Conservation (phyloP, 2,888 invertebrate species). For the Torymus tubicola region DNA sequence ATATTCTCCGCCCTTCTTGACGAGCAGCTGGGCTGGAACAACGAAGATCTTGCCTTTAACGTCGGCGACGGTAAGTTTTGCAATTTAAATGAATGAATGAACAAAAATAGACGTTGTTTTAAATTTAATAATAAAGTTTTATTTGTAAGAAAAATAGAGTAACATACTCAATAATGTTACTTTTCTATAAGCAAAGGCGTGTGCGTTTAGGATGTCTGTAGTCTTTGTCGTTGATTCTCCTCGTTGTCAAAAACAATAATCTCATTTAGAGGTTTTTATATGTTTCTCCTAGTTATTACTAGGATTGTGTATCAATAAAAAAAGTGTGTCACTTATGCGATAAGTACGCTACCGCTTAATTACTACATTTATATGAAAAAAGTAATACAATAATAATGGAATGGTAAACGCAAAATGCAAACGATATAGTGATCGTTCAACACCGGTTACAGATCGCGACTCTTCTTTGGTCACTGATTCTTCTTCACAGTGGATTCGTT, state of each 20-base stretch:
- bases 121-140: slow-evolving; percentile 46
- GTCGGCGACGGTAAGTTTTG: slow-evolving; percentile 53
- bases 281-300: too few relatives aligned
- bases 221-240: slow-evolving; percentile 20
- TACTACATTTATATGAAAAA: too few relatives aligned
- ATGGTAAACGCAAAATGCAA: too few relatives aligned
- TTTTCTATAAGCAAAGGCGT: background rate
- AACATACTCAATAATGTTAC: slow-evolving; percentile 15
- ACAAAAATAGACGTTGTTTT: background rate
- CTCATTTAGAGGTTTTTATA: background rate
- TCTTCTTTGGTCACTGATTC: background rate
- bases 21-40: slow-evolving; percentile 48
- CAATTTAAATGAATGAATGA: background rate
- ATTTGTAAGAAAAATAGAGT: slow-evolving; percentile 22
- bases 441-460: background rate
- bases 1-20: slow-evolving; percentile 79
- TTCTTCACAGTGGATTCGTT: background rate
- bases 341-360: too few relatives aligned
- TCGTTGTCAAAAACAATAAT: slow-evolving; percentile 30
- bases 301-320: too few relatives aligned
- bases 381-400: too few relatives aligned
- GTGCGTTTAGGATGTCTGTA: background rate
- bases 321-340: too few relatives aligned
- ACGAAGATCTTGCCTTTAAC: slow-evolving; percentile 49
- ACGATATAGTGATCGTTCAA: background rate